Base-by-base conservation (phyloP, 92 coral and sea anemone species). In the Heliopora coerulea region DNA sequence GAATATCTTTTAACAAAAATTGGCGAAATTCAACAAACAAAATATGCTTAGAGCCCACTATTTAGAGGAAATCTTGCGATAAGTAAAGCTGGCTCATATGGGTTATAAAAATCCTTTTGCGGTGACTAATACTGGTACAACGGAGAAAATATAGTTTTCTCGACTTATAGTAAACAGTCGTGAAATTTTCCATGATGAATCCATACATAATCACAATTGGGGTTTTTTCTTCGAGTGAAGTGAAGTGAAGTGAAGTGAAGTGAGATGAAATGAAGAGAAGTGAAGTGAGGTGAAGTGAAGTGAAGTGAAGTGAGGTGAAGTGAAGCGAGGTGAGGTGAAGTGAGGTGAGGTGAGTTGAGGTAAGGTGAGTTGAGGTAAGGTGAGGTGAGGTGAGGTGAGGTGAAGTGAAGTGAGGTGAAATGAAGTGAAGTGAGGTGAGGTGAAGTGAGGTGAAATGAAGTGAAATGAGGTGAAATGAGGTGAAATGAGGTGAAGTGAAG, bases 201-300 rank as follows among this genome's bases (percentile, higher is more conserved):
- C n/a, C n/a, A n/a, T n/a, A n/a, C n/a, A n/a, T n/a, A n/a, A n/a
- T n/a, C n/a, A n/a, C n/a, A n/a, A n/a, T n/a, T n/a, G n/a, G n/a
- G n/a, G n/a, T n/a, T n/a, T n/a, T n/a, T n/a, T n/a, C n/a, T n/a
- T n/a, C n/a, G n/a, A n/a, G n/a, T n/a, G n/a, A n/a, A n/a, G n/a
- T n/a, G n/a, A n/a, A n/a, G 42, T 37, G 42, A 37, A 37, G 42
- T 37, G 26, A 26, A 37, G 50, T 19, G 15, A 25, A 40, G 56
- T 65, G 73, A 65, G 0, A 29, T 39, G 54, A 39, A 40, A 8
- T 40, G 73, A 65, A 40, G 73, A 32, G 73, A 39, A 40, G 56
- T 39, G 54, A 65, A 14, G 73, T 65, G 73, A 39, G 10, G 73
- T 65, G 24, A 65, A 65, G 50, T 35, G 52, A 41, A 65, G 74